Conservation (phyloP, 2,888 invertebrate genomes). For the Troides helena region DNA sequence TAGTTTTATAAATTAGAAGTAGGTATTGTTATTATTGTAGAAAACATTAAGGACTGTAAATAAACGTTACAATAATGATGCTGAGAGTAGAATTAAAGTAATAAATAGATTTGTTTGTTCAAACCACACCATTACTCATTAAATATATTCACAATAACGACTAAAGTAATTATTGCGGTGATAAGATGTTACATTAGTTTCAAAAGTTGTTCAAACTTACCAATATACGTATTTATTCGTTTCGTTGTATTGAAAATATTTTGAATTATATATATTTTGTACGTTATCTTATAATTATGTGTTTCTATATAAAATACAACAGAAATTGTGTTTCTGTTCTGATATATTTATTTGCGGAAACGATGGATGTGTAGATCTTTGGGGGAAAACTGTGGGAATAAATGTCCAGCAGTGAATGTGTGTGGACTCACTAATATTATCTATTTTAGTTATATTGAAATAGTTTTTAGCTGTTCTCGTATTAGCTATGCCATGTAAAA, state of each 20-base stretch:
- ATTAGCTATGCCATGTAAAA: too few relatives aligned
- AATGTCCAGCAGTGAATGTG: too few relatives aligned
- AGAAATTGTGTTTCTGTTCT: too few relatives aligned
- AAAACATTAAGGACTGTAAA: not conserved
- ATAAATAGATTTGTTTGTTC: not conserved
- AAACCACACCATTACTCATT: conserved; percentile 5
- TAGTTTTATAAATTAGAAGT: too few relatives aligned
- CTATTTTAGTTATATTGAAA: too few relatives aligned
- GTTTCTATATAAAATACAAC: too few relatives aligned
- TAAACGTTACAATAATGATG: not conserved
- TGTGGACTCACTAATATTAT: too few relatives aligned
- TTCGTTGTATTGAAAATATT: not conserved
- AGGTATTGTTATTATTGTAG: not conserved
- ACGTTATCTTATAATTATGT: too few relatives aligned
- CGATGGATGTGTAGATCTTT: too few relatives aligned
- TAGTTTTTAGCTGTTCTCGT: too few relatives aligned
- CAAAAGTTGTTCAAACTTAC: conserved; percentile 6
- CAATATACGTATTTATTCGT: not conserved
- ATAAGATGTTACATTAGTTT: conserved; percentile 10
- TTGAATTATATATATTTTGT: not conserved
- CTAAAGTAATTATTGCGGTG: conserved; percentile 1
- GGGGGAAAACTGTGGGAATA: too few relatives aligned
- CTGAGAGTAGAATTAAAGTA: not conserved
- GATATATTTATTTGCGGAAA: too few relatives aligned
- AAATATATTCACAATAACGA: conserved; percentile 7